phyloP scores from a whole-genome alignment of 2,113 vertebrate species.

The Urocitellus parryii region DNA sequence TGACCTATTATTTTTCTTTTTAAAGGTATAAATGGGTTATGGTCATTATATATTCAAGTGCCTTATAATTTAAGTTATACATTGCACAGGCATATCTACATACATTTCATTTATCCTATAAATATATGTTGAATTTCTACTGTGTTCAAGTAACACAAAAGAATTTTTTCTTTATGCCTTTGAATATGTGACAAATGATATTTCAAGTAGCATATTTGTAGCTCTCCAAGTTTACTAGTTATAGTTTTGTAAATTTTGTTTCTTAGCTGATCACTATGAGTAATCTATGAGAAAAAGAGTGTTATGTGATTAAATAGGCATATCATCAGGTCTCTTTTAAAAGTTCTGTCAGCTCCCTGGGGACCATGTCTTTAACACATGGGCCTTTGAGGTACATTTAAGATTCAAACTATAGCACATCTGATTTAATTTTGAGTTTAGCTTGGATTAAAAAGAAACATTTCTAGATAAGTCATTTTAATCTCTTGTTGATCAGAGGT shows the following conservation, averaged over 20 bases:
- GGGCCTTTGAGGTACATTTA: too few relatives aligned
- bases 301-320: background rate
- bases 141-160: background rate
- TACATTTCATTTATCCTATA: background rate
- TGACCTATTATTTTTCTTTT: background rate
- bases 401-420: background rate
- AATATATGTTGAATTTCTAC: background rate
- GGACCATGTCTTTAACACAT: background rate
- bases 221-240: slow-evolving; percentile 1
- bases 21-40: slow-evolving; percentile 3
- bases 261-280: background rate
- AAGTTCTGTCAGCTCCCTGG: background rate
- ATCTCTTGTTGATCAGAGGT: slow-evolving; percentile 25
- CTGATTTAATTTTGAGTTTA: slow-evolving; percentile 46
- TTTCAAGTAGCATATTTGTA: slow-evolving; percentile 35
- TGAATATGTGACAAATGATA: slow-evolving; percentile 26
- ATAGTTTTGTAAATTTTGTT: slow-evolving; percentile 36
- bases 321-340: background rate
- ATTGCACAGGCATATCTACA: background rate
- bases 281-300: background rate
- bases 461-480: slow-evolving; percentile 29
- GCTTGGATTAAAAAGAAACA: background rate
- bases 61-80: background rate
- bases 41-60: background rate
- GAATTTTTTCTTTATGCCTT: background rate